Conservation (phyloP, 2,888 invertebrate species). For the Dysmachus trigonus region DNA sequence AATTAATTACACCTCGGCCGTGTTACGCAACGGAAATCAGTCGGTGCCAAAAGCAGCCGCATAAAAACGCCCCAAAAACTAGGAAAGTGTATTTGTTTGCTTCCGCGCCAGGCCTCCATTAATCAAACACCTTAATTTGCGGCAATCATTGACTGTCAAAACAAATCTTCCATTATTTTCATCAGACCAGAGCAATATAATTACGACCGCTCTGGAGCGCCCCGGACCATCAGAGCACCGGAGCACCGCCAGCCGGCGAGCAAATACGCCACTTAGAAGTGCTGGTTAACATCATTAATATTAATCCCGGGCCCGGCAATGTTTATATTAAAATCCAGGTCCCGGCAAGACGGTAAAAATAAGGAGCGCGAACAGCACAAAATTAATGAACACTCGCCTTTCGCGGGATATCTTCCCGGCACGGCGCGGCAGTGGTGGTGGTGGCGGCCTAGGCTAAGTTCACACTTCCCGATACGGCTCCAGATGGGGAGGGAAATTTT, state of each 20-base stretch:
- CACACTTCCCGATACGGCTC: neutral
- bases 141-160: conserved; percentile 59
- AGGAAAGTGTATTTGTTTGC: conserved; percentile 39
- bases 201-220: conserved; percentile 35
- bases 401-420: neutral
- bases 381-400: neutral
- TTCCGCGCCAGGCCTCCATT: conserved; percentile 40
- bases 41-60: conserved; percentile 33
- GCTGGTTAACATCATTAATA: conserved; percentile 50
- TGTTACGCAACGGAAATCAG: conserved; percentile 22
- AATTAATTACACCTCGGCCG: conserved; percentile 8
- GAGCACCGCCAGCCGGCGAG: conserved; percentile 18
- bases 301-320: conserved; percentile 43
- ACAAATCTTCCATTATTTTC: conserved; percentile 62
- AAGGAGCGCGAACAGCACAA: conserved; percentile 23
- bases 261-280: conserved; percentile 47
- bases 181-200: conserved; percentile 59
- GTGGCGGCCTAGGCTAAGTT: neutral
- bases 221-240: neutral
- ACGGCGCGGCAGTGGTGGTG: neutral
- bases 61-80: conserved; percentile 20
- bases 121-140: conserved; percentile 50
- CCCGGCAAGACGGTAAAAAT: conserved; percentile 35
- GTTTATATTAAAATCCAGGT: conserved; percentile 48
- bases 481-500: neutral